Conservation (phyloP, 2,888 invertebrate species). For the Onchidella celtica region DNA sequence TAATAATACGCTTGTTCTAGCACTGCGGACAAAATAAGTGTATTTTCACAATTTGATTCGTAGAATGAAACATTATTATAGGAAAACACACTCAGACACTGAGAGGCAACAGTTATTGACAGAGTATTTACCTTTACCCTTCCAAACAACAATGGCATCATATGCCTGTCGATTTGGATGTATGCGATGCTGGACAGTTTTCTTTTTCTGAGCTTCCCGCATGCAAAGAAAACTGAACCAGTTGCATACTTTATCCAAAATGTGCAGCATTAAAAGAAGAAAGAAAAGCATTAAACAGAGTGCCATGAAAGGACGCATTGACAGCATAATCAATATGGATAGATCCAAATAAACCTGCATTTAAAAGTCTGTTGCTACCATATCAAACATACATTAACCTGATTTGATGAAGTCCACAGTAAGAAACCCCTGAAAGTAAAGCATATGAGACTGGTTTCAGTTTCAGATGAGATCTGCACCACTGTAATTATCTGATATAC, state of each 20-base stretch:
- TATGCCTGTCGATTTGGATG: constrained; percentile 73
- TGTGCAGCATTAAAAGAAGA: constrained; percentile 30
- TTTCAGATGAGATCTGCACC: too few relatives aligned
- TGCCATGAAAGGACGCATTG: not conserved
- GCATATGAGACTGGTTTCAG: too few relatives aligned
- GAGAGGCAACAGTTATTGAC: too few relatives aligned
- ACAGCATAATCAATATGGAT: not conserved
- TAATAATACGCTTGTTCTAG: too few relatives aligned
- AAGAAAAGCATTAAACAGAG: not conserved
- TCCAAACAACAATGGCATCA: constrained; percentile 78
- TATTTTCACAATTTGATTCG: too few relatives aligned
- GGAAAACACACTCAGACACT: too few relatives aligned
- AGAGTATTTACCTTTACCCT: constrained; percentile 75
- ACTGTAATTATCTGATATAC: too few relatives aligned
- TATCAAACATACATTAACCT: too few relatives aligned
- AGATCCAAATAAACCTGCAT: not conserved
- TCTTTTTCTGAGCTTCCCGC: constrained; percentile 69
- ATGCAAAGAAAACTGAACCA: constrained; percentile 76
- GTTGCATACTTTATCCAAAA: constrained; percentile 70
- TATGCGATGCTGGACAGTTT: constrained; percentile 68
- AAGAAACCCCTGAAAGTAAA: too few relatives aligned
- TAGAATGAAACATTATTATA: too few relatives aligned
- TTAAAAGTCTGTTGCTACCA: not conserved
- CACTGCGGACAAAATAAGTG: too few relatives aligned
- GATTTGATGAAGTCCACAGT: not conserved